These are phyloP conservation scores for Gambusia affinis DNA, from an alignment of 2,113 vertebrate genomes.

Conservation along the genomic window DNA sequence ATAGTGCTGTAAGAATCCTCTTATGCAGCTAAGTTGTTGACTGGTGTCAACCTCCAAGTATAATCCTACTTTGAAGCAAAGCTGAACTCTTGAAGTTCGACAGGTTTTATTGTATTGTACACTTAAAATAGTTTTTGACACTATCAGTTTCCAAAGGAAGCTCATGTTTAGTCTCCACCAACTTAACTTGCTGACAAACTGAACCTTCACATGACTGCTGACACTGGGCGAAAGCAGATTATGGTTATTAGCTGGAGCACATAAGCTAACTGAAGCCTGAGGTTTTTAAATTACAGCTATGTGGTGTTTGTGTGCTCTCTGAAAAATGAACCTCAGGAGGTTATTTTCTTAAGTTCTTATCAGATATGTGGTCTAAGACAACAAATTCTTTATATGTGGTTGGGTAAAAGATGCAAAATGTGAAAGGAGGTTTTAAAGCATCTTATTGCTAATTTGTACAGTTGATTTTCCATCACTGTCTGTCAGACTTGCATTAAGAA, in stretches of 20 bases:
- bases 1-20: too few relatives aligned
- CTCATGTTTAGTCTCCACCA: background rate
- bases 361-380: slow-evolving; percentile 7
- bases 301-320: slow-evolving; percentile 42
- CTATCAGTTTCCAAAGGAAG: background rate
- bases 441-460: background rate
- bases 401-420: background rate
- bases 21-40: too few relatives aligned
- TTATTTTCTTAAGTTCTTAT: slow-evolving; percentile 27
- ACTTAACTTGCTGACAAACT: slow-evolving; percentile 5
- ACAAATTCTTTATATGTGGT: slow-evolving; percentile 31
- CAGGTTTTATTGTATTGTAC: background rate
- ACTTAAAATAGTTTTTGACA: background rate
- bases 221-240: slow-evolving; percentile 43
- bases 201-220: slow-evolving; percentile 35
- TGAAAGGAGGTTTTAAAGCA: background rate
- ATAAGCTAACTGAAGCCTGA: slow-evolving; percentile 34
- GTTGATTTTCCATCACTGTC: background rate
- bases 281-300: slow-evolving; percentile 47
- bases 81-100: background rate
- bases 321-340: slow-evolving; percentile 36
- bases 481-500: slow-evolving; percentile 18
- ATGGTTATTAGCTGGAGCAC: slow-evolving; percentile 54
- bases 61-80: too few relatives aligned
- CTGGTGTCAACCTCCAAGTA: too few relatives aligned